Evolutionary conservation across 1,140 invertebrate genomes (phyloP).

Genomic region (Leguminivora glycinivorella): DNA sequence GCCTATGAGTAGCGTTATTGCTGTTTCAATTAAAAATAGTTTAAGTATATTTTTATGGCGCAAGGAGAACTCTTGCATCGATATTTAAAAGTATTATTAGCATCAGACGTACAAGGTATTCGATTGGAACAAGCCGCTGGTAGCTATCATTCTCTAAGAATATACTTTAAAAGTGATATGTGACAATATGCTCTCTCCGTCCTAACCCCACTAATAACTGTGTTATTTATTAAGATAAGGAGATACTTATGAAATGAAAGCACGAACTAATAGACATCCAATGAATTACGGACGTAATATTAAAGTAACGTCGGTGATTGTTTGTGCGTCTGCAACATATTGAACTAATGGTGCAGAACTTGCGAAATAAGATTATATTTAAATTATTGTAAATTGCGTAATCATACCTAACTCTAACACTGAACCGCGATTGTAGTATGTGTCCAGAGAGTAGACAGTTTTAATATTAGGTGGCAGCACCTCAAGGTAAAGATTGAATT

Average conservation of each 20-base stretch:
- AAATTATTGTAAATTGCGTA: slow-evolving; percentile 8
- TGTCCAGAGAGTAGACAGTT: neutral
- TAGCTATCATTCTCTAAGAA: slow-evolving; percentile 9
- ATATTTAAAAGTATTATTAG: no score
- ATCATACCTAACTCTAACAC: slow-evolving; percentile 16
- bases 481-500: neutral
- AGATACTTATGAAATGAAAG: neutral
- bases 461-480: neutral
- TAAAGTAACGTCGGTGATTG: slow-evolving; percentile 5
- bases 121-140: neutral
- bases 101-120: neutral
- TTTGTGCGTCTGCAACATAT: slow-evolving; percentile 15
- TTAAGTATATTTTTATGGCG: neutral
- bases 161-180: slow-evolving; percentile 26
- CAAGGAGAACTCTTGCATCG: neutral
- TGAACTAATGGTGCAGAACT: slow-evolving; percentile 17
- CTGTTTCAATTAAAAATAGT: no score
- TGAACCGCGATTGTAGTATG: slow-evolving; percentile 1
- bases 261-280: neutral
- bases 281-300: slow-evolving; percentile 1
- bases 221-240: neutral
- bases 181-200: slow-evolving; percentile 10
- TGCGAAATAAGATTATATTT: slow-evolving; percentile 24
- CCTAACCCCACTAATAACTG: slow-evolving; percentile 12
- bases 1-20: no score